phyloP scores from a whole-genome alignment of 2,797 vertebrate genomes.

The Aplochiton taeniatus region DNA sequence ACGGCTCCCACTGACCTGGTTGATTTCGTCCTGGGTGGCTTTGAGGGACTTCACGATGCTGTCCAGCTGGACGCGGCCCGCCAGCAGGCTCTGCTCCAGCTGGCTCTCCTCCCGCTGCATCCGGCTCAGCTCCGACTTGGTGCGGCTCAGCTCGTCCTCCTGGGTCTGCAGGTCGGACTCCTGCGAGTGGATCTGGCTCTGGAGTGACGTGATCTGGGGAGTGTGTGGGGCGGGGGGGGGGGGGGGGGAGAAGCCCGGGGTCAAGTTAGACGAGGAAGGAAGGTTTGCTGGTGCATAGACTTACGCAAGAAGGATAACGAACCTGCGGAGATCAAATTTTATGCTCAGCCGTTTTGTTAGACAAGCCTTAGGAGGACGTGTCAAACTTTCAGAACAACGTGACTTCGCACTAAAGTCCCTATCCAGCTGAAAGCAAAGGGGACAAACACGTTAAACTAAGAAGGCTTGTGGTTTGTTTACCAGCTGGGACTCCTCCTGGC shows the following conservation, averaged over 20 bases:
- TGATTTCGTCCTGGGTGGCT: constrained; percentile 94
- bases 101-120: constrained; percentile 92
- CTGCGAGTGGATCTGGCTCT: constrained; percentile 90
- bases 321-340: neutral
- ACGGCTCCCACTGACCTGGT: constrained; percentile 82
- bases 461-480: constrained; percentile 62
- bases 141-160: constrained; percentile 87
- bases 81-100: constrained; percentile 89
- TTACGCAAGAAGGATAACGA: neutral
- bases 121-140: constrained; percentile 84
- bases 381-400: too few relatives aligned
- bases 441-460: neutral
- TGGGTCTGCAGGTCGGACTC: constrained; percentile 86
- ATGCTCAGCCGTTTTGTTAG: too few relatives aligned
- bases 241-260: neutral
- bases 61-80: constrained; percentile 88
- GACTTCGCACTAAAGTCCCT: too few relatives aligned
- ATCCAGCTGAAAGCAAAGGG: neutral
- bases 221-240: neutral
- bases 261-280: neutral
- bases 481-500: constrained; percentile 89
- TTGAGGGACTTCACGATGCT: constrained; percentile 91
- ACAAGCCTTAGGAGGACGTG: too few relatives aligned
- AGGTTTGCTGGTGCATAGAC: neutral
- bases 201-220: constrained; percentile 88